Evolutionary conservation across 2,797 vertebrate genomes (phyloP), one percentile per base, ranked within the genome.

Genomic region (Anas acuta): DNA sequence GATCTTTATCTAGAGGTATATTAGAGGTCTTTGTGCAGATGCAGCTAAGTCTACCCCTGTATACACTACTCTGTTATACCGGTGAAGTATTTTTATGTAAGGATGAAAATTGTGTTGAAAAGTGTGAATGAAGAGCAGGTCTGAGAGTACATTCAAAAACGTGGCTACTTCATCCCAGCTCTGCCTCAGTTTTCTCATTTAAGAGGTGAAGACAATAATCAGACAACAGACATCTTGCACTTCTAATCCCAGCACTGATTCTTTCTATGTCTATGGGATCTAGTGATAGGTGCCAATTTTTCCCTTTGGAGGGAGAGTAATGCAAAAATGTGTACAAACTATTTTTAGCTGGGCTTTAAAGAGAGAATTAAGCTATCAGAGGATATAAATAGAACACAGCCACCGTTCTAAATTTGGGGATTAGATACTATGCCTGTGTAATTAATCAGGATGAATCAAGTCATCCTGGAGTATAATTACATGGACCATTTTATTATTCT

Each of bases 401-500:
- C 65, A 78, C 37, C 4, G 2, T 49, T 78, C 74, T 83, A 66
- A 92, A 92, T 87, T 66, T 92, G 72, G 72, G 72, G 37, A 83
- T 77, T 92, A 84, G 61, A 62, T 80, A 80, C 33, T 74, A 51
- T 1, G 13, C n/a, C 61, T 92, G 13, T 83, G 75, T 66, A 93
- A 94, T 95, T 91, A 91, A 93, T 92, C 88, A 95, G 62, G 19
- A 13, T n/a, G 43, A 90, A 89, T 87, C 28, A 89, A 83, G 37
- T 75, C 26, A 85, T 92, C 54, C 19, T 51, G 9, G 11, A 87
- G 15, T 23, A 76, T 56, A 93, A 94, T 37, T 91, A 20, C 49
- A 45, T 41, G 45, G 77, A 35, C 11, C 1, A 9, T 64, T 85
- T 87, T 56, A 33, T 62, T 78, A 21, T 75, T 65, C 62, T 43